Evolutionary conservation across 2,888 invertebrate genomes (phyloP).

Genomic region (Ypsolopha sequella): DNA sequence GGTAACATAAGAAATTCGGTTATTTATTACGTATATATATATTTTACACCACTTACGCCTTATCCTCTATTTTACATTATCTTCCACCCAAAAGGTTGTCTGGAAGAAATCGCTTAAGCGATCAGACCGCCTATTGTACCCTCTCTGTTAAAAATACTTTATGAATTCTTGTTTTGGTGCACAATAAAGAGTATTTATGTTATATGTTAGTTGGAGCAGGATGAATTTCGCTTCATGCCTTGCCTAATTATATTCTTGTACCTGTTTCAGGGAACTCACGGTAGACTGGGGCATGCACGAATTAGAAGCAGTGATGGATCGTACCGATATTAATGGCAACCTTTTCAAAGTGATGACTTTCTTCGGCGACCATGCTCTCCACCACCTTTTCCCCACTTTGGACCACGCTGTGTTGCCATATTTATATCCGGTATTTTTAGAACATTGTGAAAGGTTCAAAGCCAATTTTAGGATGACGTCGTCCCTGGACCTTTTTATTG

Average conservation of each 20-base stretch:
- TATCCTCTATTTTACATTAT: too few species aligned
- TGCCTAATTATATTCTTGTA: constrained; percentile 4
- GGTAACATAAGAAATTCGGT: too few species aligned
- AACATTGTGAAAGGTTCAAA: constrained; percentile 73
- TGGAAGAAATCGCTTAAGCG: too few species aligned
- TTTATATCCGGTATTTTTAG: constrained; percentile 72
- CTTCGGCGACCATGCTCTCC: constrained; percentile 83
- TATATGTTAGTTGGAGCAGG: too few species aligned
- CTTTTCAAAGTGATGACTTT: constrained; percentile 76
- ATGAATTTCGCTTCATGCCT: too few species aligned
- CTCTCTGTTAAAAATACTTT: too few species aligned
- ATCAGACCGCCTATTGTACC: too few species aligned
- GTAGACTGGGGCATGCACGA: constrained; percentile 85
- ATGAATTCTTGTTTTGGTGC: too few species aligned
- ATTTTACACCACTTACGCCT: too few species aligned
- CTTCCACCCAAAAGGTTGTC: too few species aligned
- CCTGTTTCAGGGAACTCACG: constrained; percentile 39
- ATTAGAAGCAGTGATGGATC: constrained; percentile 81
- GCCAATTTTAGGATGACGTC: constrained; percentile 53
- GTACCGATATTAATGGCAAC: constrained; percentile 74
- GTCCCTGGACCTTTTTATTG: constrained; percentile 39
- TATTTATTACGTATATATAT: too few species aligned
- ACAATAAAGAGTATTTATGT: too few species aligned
- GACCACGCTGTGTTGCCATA: constrained; percentile 79
- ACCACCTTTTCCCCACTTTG: constrained; percentile 84